These are phyloP conservation scores for Norana najaformis DNA, from an alignment of 2,888 invertebrate species.

Conservation along the genomic window DNA sequence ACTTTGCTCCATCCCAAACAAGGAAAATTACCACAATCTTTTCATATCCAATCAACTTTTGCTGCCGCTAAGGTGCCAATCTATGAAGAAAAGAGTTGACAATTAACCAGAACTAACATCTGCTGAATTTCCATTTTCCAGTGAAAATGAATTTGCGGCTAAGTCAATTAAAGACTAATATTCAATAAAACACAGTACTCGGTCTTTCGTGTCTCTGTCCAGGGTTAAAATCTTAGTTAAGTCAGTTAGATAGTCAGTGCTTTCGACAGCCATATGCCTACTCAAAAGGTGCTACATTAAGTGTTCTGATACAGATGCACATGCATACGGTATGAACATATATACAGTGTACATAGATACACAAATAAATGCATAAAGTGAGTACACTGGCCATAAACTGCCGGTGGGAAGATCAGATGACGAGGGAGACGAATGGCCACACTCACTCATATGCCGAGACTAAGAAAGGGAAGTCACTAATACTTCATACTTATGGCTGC, in stretches of 20 bases:
- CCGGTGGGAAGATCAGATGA: background rate
- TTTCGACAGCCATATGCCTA: background rate
- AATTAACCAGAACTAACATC: background rate
- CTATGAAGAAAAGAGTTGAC: background rate
- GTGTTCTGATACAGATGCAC: background rate
- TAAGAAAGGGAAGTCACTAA: background rate
- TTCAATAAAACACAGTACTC: background rate
- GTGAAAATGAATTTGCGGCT: background rate
- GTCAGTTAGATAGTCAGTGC: background rate
- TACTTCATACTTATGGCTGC: background rate
- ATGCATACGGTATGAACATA: background rate
- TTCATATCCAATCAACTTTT: background rate
- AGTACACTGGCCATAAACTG: background rate
- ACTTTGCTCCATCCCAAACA: background rate
- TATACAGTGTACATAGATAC: too few relatives aligned
- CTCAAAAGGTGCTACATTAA: background rate
- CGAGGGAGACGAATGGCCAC: background rate
- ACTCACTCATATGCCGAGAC: background rate
- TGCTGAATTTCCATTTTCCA: background rate
- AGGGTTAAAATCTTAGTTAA: background rate
- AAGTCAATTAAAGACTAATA: too few relatives aligned
- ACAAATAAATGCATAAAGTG: too few relatives aligned
- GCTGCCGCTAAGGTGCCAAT: too few relatives aligned
- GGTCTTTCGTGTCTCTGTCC: background rate
- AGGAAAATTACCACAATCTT: background rate